These are phyloP conservation scores for Toxonevra muliebris DNA, from an alignment of 2,888 invertebrate species.

Conservation along the genomic window DNA sequence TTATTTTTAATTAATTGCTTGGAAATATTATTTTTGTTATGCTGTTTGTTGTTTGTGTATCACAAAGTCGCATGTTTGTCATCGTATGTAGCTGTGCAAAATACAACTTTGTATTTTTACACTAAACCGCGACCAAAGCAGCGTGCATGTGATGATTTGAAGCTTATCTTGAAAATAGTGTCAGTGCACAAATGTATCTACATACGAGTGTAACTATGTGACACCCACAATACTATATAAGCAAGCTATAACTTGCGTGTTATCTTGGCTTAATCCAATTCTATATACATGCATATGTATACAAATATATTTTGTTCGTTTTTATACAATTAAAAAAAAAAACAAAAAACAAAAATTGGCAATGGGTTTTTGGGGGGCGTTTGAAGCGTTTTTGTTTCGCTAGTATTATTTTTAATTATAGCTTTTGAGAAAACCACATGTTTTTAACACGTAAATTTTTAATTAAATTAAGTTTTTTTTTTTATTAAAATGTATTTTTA, in stretches of 20 bases:
- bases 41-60: constrained; percentile 19
- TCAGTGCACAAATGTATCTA: neutral
- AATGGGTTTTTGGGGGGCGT: no score
- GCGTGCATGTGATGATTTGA: no score
- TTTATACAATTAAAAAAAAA: neutral
- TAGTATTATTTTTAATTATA: no score
- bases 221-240: constrained; percentile 18
- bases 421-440: no score
- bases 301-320: neutral
- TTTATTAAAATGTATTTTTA: no score
- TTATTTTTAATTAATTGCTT: constrained; percentile 9
- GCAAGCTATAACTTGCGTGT: constrained; percentile 47
- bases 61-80: constrained; percentile 20
- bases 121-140: constrained; percentile 2
- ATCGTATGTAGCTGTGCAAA: constrained; percentile 12
- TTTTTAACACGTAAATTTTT: no score
- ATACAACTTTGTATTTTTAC: constrained; percentile 15
- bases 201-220: neutral
- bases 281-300: neutral
- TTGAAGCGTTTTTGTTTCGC: no score
- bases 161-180: neutral
- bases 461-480: no score
- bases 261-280: constrained; percentile 55
- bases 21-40: no score
- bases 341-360: neutral